phyloP scores from a whole-genome alignment of 2,797 vertebrate species.

The Tolypeutes matacus region DNA sequence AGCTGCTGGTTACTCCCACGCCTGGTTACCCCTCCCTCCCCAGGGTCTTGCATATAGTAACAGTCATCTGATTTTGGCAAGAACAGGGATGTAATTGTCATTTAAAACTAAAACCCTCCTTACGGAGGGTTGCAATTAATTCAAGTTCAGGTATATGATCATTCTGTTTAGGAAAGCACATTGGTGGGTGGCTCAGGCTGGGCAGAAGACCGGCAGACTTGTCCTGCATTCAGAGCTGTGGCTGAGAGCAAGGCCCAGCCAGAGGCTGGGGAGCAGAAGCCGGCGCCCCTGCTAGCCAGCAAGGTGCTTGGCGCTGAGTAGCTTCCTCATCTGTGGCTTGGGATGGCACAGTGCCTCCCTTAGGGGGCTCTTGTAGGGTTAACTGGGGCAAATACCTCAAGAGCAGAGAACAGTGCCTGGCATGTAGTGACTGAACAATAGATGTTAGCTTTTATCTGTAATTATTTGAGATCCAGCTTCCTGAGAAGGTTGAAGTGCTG shows the following conservation, averaged over 20 bases:
- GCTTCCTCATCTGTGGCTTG: neutral
- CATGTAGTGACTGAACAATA: neutral
- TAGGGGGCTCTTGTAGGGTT: too few species aligned
- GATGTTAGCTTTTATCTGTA: neutral
- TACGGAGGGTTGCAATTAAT: neutral
- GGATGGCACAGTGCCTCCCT: neutral
- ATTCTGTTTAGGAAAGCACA: constrained; percentile 12
- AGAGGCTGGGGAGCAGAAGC: rapidly evolving
- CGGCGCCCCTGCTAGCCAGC: neutral
- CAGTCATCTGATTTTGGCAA: neutral
- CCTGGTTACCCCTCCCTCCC: neutral
- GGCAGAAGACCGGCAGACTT: neutral
- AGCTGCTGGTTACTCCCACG: constrained; percentile 8
- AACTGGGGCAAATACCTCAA: neutral
- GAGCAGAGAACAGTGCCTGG: rapidly evolving
- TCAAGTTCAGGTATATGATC: neutral
- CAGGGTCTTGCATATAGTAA: neutral
- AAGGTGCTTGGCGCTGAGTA: rapidly evolving
- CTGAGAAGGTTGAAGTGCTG: neutral
- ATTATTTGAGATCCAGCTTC: neutral
- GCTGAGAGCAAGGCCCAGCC: neutral
- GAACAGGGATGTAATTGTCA: constrained; percentile 11
- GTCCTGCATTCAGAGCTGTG: neutral
- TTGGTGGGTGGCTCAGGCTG: neutral
- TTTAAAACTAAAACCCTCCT: constrained; percentile 58